Evolutionary conservation across 2,888 invertebrate genomes (phyloP).

Genomic region (Sympetrum striolatum): DNA sequence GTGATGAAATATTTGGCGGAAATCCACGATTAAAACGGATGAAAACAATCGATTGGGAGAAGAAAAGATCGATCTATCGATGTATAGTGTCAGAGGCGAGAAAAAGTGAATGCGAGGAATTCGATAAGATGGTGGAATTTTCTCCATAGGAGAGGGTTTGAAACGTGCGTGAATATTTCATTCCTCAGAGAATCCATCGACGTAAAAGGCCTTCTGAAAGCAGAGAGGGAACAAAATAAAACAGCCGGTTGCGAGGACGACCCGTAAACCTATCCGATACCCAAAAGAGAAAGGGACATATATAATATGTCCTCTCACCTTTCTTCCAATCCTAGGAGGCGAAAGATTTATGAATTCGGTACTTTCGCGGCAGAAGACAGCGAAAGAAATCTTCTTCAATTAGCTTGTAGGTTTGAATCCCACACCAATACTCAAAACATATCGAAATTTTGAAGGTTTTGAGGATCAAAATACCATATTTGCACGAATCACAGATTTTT

Average conservation of each 20-base stretch:
- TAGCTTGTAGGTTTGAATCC: no score
- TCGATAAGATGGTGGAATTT: background rate
- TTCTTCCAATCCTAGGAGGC: background rate
- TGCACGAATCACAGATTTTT: no score
- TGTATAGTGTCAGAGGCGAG: background rate
- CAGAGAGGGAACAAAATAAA: background rate
- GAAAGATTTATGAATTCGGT: no score
- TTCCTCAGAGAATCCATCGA: background rate
- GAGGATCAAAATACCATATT: no score
- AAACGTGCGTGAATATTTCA: background rate
- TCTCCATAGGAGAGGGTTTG: background rate
- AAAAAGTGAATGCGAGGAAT: background rate
- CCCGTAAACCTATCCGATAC: background rate
- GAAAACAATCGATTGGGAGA: background rate
- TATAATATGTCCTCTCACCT: background rate
- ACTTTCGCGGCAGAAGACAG: background rate
- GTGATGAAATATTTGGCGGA: background rate
- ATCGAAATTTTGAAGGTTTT: no score
- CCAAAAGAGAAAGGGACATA: background rate
- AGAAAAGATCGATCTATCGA: background rate
- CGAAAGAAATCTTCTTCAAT: background rate
- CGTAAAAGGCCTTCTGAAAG: background rate
- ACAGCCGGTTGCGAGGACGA: background rate
- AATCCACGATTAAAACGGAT: background rate
- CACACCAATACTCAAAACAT: no score